Conservation (phyloP, 2,797 vertebrate species). For the Gorsachius magnificus region DNA sequence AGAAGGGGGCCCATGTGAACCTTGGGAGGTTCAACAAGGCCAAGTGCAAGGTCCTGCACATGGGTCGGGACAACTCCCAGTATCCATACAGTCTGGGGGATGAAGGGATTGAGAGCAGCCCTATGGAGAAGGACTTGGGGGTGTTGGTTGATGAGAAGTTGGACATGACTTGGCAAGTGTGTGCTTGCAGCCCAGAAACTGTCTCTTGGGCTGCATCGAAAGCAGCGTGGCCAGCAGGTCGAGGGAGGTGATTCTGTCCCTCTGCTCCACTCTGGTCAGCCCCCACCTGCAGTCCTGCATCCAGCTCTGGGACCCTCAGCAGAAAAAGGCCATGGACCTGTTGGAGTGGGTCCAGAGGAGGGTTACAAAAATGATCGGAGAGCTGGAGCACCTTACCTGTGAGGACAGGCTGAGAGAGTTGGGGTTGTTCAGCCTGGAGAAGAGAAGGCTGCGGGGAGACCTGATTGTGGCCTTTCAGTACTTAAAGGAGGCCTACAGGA, state of each 20-base stretch:
- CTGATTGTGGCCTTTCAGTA: neutral
- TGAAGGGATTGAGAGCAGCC: neutral
- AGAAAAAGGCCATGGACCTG: neutral
- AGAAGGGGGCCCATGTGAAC: no score
- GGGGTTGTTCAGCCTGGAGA: neutral
- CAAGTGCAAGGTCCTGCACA: no score
- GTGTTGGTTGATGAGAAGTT: neutral
- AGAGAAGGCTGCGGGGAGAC: neutral
- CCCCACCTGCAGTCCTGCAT: no score
- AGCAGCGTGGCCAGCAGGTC: fast-evolving
- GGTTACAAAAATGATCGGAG: no score
- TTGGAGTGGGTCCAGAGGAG: neutral
- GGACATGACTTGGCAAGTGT: neutral
- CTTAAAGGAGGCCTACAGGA: neutral
- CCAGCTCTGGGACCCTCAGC: neutral
- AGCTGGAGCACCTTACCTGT: neutral
- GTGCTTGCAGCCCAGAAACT: fast-evolving
- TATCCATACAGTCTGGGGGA: no score
- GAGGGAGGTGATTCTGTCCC: neutral
- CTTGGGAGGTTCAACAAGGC: neutral
- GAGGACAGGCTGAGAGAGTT: neutral
- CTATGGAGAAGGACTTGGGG: neutral
- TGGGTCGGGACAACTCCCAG: fast-evolving
- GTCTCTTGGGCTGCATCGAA: neutral
- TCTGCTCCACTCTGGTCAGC: neutral